These are phyloP conservation scores for Benthosema pterotum DNA, from an alignment of 2,797 vertebrate species.

Conservation along the genomic window DNA sequence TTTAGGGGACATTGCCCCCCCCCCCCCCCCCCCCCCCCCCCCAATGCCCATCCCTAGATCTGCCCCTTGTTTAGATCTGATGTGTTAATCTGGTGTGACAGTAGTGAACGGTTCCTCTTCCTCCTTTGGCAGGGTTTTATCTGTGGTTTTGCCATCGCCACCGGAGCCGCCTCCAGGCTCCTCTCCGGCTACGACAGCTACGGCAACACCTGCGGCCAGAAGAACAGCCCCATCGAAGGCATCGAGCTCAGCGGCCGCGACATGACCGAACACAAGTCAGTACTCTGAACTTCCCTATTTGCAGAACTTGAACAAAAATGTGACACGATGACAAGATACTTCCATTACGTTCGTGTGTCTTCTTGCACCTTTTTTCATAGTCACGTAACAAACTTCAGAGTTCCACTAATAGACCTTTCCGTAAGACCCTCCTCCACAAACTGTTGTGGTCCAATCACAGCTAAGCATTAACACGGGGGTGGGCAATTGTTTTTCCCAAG, in stretches of 20 bases:
- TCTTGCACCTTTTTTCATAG: not conserved
- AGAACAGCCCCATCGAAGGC: constrained; percentile 87
- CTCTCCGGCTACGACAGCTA: constrained; percentile 96
- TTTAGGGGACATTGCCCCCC: too few relatives aligned
- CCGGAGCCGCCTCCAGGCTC: constrained; percentile 91
- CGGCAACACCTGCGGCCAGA: constrained; percentile 94
- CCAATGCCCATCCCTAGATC: too few relatives aligned
- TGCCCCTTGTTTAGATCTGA: too few relatives aligned
- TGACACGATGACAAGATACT: not conserved
- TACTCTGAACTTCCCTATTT: constrained; percentile 22
- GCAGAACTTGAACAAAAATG: not conserved
- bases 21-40: too few relatives aligned
- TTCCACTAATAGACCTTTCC: not conserved
- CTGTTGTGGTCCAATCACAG: too few relatives aligned
- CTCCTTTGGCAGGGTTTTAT: constrained; percentile 84
- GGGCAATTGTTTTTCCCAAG: too few relatives aligned
- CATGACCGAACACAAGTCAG: constrained; percentile 89
- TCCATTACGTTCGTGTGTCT: not conserved
- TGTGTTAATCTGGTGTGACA: too few relatives aligned
- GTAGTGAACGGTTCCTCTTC: not conserved
- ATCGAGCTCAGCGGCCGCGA: constrained; percentile 89
- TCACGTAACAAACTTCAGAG: not conserved
- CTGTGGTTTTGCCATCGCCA: constrained; percentile 92
- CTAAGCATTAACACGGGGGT: too few relatives aligned
- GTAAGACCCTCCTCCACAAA: too few relatives aligned